Base-by-base conservation (phyloP, 1,140 invertebrate species). In the Gryon sp. region DNA sequence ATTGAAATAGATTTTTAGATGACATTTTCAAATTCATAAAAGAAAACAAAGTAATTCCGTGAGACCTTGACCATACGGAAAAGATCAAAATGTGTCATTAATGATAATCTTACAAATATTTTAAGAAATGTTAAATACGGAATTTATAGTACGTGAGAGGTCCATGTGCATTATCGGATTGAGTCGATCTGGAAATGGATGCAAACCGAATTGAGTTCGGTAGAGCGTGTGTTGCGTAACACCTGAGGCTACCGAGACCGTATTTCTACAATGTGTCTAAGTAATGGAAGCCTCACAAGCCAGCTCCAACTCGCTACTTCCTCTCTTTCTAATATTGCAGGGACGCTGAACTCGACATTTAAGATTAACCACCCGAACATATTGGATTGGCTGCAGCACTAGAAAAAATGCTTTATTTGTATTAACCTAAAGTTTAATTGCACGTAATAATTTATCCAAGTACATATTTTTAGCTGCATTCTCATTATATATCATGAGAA, bases 281-380 rank as follows among this genome's bases (percentile, higher is more conserved):
- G 60, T 59, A 65, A 65, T 53, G 59, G 53, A 74, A 74, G 60
- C 41, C 69, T 30, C 60, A 60, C 70, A 48, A 75, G n/a, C 46
- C 19, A 19, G 48, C 48, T 52, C 18, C 12, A 16, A n/a, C 32
- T 72, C 46, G 34, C 55, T 63, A 62, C 48, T 55, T 57, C 36
- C 36, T 66, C 70, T 66, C 30, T 40, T 57, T 32, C 34, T 40
- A 52, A 41, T 40, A 53, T 52, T 52, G 40, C 69, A 65, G 41
- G 45, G 52, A 59, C 59, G 53, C 62, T 66, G 70, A 74, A 66
- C 60, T 45, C 52, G 8, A 8, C 45, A 7, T 20, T 24, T 8
- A 55, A 57, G 32, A 57, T 65, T 52, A 36, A 70, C 52, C 11
- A 38, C 28, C 41, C 36, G 11, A 45, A 53, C 26, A 30, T 20